Percentiles rank a stretch among this genome's conserved stretches.
Evolutionary conservation across 2,888 invertebrate species (phyloP).

Genomic region (Hypolimnas misippus): DNA sequence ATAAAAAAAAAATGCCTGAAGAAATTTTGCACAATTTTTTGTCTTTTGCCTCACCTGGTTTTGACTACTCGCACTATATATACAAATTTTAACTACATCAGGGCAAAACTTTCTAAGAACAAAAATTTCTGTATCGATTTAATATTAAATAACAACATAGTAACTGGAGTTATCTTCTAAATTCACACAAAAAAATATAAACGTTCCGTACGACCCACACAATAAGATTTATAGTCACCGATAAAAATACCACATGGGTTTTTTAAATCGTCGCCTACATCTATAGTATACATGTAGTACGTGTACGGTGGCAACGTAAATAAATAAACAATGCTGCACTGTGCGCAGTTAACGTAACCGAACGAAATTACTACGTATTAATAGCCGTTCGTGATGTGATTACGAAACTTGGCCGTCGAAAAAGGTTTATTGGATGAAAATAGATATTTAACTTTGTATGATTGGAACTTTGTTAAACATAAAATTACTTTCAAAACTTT

Average conservation of each 20-base stretch:
- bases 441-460: too few relatives aligned
- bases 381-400: slow-evolving; percentile 43
- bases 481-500: too few relatives aligned
- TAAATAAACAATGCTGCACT: slow-evolving; percentile 49
- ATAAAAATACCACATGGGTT: slow-evolving; percentile 73
- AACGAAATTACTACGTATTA: slow-evolving; percentile 42
- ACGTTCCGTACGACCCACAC: slow-evolving; percentile 67
- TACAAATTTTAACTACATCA: too few relatives aligned
- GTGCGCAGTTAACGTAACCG: slow-evolving; percentile 39
- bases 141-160: slow-evolving; percentile 22
- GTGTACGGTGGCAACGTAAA: slow-evolving; percentile 47
- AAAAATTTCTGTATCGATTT: neutral
- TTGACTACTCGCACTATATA: too few relatives aligned
- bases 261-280: slow-evolving; percentile 57
- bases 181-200: slow-evolving; percentile 59
- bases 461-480: too few relatives aligned
- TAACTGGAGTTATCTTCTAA: slow-evolving; percentile 29
- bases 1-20: too few relatives aligned
- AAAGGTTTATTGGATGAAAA: too few relatives aligned
- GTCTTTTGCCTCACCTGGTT: too few relatives aligned
- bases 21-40: too few relatives aligned
- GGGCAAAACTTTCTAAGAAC: neutral
- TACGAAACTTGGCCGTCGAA: slow-evolving; percentile 17
- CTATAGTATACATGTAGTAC: slow-evolving; percentile 42
- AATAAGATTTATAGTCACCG: slow-evolving; percentile 73